A percentile compares a stretch with the other conserved stretches of the same genome.
Conservation (phyloP, 37 sponge, comb jelly and placozoan genomes). For the Crambe crambe region DNA sequence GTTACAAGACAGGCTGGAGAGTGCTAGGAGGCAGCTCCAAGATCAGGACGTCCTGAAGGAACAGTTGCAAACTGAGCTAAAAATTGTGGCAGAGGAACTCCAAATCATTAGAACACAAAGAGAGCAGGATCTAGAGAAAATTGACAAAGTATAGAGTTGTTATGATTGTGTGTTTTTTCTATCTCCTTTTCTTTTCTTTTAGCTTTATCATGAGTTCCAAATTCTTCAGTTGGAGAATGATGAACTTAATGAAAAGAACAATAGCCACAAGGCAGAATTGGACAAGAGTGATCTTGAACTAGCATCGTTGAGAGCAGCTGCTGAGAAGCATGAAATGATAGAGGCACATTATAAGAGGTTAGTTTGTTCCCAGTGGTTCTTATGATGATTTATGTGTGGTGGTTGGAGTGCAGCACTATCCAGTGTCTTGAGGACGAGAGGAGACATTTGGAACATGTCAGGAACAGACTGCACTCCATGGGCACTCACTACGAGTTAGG, state of each 20-base stretch:
- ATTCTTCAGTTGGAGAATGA: constrained; percentile 13
- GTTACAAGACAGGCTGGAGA: constrained; percentile 35
- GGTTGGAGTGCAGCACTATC: constrained; percentile 29
- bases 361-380: no score
- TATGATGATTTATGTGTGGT: no score
- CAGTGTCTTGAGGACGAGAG: constrained; percentile 20
- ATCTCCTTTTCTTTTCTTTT: background rate
- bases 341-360: constrained; percentile 12
- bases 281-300: background rate
- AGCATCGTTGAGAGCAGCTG: background rate
- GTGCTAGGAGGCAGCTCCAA: background rate
- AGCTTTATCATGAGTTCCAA: constrained; percentile 18
- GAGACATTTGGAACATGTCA: constrained; percentile 28
- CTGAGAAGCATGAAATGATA: background rate
- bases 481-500: constrained; percentile 41
- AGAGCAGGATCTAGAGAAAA: constrained; percentile 10
- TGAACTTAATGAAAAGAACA: background rate
- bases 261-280: background rate
- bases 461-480: constrained; percentile 40
- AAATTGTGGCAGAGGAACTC: constrained; percentile 2
- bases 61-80: constrained; percentile 20
- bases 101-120: constrained; percentile 15
- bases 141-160: constrained; percentile 27
- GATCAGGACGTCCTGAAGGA: constrained; percentile 13
- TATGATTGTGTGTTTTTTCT: background rate